These are phyloP conservation scores for Bujurquina vittata DNA, from an alignment of 2,113 vertebrate species.

Conservation along the genomic window DNA sequence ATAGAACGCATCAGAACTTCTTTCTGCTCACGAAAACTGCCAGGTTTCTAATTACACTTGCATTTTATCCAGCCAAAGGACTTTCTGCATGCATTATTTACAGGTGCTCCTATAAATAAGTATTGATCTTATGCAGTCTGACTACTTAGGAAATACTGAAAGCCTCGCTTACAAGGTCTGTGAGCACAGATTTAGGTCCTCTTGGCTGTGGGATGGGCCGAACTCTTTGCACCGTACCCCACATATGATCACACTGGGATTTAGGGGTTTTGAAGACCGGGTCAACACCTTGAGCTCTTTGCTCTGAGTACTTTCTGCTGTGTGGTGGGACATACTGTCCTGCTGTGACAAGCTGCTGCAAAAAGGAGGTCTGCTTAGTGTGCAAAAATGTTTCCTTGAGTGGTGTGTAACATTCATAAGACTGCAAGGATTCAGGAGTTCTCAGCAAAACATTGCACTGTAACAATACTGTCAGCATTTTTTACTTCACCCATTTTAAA, in stretches of 20 bases:
- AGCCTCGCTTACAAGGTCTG: not conserved
- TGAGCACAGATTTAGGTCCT: not conserved
- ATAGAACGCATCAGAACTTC: not conserved
- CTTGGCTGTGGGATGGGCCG: not conserved
- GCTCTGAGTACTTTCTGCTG: not conserved
- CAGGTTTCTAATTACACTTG: conserved; percentile 31
- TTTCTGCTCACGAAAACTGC: conserved; percentile 9
- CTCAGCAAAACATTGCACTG: not conserved
- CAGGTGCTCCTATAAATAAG: conserved; percentile 24
- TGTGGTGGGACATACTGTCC: not conserved
- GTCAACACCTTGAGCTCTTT: not conserved
- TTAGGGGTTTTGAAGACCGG: not conserved
- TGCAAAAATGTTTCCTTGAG: too few species aligned
- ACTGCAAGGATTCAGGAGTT: not conserved
- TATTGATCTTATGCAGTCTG: conserved; percentile 27
- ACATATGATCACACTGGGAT: not conserved
- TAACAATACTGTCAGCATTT: not conserved
- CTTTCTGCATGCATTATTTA: conserved; percentile 72
- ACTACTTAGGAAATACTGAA: conserved; percentile 18
- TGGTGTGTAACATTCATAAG: not conserved
- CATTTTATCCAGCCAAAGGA: not conserved
- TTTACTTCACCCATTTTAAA: not conserved
- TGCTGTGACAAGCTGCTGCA: too few species aligned
- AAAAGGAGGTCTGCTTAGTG: not conserved
- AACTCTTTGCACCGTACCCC: not conserved